Base-by-base conservation (phyloP, 2,113 vertebrate species). In the Eurystomus gularis region DNA sequence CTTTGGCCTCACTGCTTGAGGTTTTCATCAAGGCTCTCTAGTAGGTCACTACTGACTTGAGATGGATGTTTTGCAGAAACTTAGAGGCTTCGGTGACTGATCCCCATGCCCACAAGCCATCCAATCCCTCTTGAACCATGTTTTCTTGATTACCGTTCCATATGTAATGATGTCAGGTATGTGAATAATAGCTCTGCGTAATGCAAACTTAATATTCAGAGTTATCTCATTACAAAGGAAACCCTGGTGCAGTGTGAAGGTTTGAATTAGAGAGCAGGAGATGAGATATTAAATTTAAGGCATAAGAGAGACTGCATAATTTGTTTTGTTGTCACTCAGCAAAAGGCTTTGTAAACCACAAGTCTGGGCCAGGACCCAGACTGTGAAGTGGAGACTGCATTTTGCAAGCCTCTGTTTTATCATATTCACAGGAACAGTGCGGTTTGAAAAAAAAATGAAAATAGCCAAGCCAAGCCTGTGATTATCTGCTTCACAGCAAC, bases 201-300 rank as follows among this genome's bases (percentile, higher is more conserved):
- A 91, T 89, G 93, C 96, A 96, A 89, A 89, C 95, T 95, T 96
- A 96, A 97, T 97, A 96, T 96, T 96, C 91, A 90, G 88, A 94
- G 88, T 97, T 96, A 97, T 96, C 94, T 97, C 95, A 86, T 97
- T 95, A 95, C 95, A 96, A 95, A 97, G 95, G 95, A 96, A 96
- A 94, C 70, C 21, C 10, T 90, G 82, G 86, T 95, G 76, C 69
- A 75, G 86, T 92, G 93, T 91, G 93, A 96, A 94, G 96, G 95
- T 95, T 97, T 97, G 95, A 96, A 97, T 97, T 96, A 97, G 92
- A 94, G 68, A 87, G 86, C 90, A 94, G 93, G 96, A 97, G 95
- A 96, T 96, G 95, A 97, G 95, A 95, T 93, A 95, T 96, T 94
- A 90, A 94, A 95, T 96, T 93, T 96, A 93, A 96, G 95, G 73